These are phyloP conservation scores for Spinibarbus caldwelli DNA, from an alignment of 2,797 vertebrate species.

Conservation along the genomic window DNA sequence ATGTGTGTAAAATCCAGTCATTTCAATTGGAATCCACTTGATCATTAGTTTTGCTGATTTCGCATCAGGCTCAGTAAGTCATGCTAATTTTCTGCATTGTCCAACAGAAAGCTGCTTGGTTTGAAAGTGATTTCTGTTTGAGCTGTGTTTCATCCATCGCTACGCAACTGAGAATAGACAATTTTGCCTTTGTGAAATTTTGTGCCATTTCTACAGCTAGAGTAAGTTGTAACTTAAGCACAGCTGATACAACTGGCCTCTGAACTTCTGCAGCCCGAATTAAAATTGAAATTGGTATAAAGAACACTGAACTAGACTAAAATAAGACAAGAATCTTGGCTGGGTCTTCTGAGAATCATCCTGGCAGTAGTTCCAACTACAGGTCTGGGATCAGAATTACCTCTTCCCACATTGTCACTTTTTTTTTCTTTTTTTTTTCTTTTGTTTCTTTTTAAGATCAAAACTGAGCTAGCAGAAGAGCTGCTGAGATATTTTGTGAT, in stretches of 20 bases:
- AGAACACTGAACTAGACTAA: neutral
- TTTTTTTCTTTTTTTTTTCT: neutral
- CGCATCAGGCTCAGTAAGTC: neutral
- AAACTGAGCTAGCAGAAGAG: neutral
- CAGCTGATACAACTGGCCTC: neutral
- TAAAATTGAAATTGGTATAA: neutral
- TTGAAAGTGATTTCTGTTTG: neutral
- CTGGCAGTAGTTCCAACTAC: neutral
- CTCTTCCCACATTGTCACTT: neutral
- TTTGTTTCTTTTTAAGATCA: neutral
- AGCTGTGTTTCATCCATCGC: neutral
- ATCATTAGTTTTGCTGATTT: neutral
- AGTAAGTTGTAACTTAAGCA: neutral
- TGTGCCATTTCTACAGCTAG: neutral
- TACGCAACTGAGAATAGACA: too few relatives aligned
- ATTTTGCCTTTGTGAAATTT: neutral
- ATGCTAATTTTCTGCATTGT: neutral
- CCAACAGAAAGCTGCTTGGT: neutral
- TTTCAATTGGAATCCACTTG: neutral
- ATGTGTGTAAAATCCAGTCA: neutral
- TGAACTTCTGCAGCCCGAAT: neutral
- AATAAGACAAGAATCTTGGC: slow-evolving; percentile 11
- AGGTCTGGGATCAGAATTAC: slow-evolving; percentile 4
- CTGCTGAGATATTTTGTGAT: neutral
- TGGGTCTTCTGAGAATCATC: neutral